Conservation (phyloP, 2,888 invertebrate species). For the Leptothorax acervorum region DNA sequence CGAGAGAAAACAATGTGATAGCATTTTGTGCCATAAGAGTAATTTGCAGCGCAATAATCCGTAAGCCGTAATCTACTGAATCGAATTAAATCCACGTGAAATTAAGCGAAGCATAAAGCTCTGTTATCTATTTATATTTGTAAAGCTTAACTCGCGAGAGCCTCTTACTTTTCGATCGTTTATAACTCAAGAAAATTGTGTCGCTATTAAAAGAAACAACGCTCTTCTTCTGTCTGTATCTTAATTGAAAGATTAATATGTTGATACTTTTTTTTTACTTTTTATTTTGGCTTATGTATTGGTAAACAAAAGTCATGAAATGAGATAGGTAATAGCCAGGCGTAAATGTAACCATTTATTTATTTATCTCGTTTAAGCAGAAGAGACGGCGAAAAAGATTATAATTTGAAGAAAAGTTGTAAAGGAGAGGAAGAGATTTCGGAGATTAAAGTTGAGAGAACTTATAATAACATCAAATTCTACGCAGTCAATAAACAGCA, state of each 20-base stretch:
- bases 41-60: constrained; percentile 38
- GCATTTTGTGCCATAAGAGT: constrained; percentile 4
- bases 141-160: not conserved
- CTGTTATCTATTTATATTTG: constrained; percentile 19
- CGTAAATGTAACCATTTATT: not conserved
- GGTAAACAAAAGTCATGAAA: not conserved
- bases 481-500: not conserved
- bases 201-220: not conserved
- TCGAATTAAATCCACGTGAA: constrained; percentile 18
- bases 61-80: not conserved
- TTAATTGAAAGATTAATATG: not conserved
- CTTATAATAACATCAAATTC: constrained; percentile 7
- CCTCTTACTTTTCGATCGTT: not conserved
- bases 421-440: not conserved
- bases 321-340: not conserved
- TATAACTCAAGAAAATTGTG: not conserved
- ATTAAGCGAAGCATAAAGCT: constrained; percentile 14
- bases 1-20: not conserved
- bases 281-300: not conserved
- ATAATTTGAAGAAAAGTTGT: not conserved
- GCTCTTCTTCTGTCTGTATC: not conserved
- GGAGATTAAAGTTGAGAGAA: not conserved
- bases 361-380: not conserved
- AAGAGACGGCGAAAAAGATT: not conserved
- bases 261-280: not conserved